Percentiles rank a stretch among this genome's conserved stretches.
Conservation (phyloP, 2,113 vertebrate species). For the Psittacus erithacus region DNA sequence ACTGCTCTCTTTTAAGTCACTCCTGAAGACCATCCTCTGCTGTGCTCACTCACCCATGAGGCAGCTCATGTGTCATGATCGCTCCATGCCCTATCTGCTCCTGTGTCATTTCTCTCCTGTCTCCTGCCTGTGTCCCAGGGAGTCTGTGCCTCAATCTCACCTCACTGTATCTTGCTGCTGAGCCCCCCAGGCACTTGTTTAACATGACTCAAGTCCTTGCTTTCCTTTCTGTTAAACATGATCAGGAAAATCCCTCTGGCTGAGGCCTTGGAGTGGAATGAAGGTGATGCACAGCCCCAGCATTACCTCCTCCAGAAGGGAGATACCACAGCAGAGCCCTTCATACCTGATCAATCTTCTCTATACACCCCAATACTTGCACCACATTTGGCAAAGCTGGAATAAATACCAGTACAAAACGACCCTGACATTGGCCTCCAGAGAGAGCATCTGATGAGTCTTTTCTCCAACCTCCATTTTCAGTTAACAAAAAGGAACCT, state of each 20-base stretch:
- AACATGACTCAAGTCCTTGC: not conserved
- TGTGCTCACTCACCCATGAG: not conserved
- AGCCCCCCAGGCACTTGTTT: not conserved
- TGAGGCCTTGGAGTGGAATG: not conserved
- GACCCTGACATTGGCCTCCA: not conserved
- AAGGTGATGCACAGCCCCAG: not conserved
- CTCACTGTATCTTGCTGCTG: not conserved
- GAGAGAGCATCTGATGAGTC: not conserved
- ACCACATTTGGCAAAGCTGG: not conserved
- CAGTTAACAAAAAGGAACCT: not conserved
- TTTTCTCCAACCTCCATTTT: not conserved
- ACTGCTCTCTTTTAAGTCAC: not conserved
- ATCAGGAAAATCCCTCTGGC: not conserved
- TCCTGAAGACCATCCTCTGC: not conserved
- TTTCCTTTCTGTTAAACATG: not conserved
- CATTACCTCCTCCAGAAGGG: not conserved
- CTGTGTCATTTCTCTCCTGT: not conserved
- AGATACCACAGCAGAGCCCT: not conserved
- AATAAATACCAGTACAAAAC: not conserved
- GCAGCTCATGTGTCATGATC: accelerated
- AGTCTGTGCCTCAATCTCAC: not conserved
- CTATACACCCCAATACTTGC: accelerated
- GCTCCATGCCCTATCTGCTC: not conserved
- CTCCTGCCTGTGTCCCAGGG: not conserved
- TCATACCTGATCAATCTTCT: accelerated